Percentiles rank a stretch among this genome's conserved stretches.
phyloP scores from a whole-genome alignment of 2,113 vertebrate genomes.

The Cranoglanis bouderius region DNA sequence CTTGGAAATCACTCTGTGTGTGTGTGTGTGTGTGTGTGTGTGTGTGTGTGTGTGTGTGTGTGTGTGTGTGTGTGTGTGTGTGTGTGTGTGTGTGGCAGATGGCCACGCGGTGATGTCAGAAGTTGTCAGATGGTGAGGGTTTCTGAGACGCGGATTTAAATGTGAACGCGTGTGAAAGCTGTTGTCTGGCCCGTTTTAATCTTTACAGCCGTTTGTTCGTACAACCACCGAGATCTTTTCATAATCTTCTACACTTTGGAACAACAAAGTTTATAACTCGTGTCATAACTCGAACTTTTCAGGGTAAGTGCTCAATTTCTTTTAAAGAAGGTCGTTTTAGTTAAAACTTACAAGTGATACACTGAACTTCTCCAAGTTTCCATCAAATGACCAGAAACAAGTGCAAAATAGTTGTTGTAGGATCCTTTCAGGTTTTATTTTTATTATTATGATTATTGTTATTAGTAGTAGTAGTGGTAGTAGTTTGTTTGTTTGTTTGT shows the following conservation, averaged over 20 bases:
- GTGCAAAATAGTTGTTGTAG: neutral
- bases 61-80: neutral
- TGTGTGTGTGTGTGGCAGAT: constrained; percentile 14
- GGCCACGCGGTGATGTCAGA: constrained; percentile 32
- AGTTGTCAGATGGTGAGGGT: constrained; percentile 23
- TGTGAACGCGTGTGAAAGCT: constrained; percentile 1
- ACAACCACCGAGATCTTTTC: neutral
- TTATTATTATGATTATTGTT: neutral
- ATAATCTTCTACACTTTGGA: neutral
- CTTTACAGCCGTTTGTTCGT: neutral
- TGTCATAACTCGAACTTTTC: neutral
- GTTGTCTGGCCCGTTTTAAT: neutral
- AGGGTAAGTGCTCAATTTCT: constrained; percentile 20
- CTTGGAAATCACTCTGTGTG: neutral
- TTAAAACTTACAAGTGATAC: neutral
- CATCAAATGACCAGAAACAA: neutral
- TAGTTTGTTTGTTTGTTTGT: neutral
- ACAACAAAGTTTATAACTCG: neutral
- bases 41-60: neutral
- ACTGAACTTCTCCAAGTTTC: neutral
- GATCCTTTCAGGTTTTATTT: neutral
- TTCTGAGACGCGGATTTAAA: neutral
- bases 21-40: neutral
- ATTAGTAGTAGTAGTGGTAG: neutral
- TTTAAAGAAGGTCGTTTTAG: neutral